phyloP scores from a whole-genome alignment of 2,888 invertebrate genomes.

The Diarsia rubi region DNA sequence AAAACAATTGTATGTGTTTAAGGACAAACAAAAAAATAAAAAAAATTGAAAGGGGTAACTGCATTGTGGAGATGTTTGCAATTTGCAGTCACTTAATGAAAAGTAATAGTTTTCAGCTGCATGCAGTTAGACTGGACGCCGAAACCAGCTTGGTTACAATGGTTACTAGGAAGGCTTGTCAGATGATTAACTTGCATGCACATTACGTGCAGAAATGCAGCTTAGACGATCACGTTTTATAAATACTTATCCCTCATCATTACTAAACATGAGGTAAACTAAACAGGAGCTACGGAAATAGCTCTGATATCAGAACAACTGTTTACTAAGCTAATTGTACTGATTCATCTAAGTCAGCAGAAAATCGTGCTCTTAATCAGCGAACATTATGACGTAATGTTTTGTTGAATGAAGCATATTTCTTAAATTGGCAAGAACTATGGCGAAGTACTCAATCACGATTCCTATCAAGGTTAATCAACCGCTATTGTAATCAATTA shows the following conservation, averaged over 20 bases:
- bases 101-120: neutral
- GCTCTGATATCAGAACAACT: conserved; percentile 37
- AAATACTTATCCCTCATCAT: conserved; percentile 32
- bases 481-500: conserved; percentile 34
- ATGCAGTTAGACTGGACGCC: neutral
- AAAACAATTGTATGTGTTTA: no score
- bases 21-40: no score
- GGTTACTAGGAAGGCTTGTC: no score
- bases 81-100: neutral
- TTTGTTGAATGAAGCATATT: conserved; percentile 26
- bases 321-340: conserved; percentile 35
- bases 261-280: conserved; percentile 31
- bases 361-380: conserved; percentile 25
- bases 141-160: neutral
- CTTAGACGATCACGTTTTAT: conserved; percentile 23
- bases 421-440: conserved; percentile 11
- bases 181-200: neutral
- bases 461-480: conserved; percentile 33
- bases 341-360: conserved; percentile 48
- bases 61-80: neutral
- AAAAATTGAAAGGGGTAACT: no score
- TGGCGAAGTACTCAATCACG: conserved; percentile 29
- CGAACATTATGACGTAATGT: conserved; percentile 27
- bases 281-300: conserved; percentile 44
- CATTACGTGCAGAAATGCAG: conserved; percentile 28